These are phyloP conservation scores for Caracal caracal DNA, from an alignment of 2,113 vertebrate species.

Conservation along the genomic window DNA sequence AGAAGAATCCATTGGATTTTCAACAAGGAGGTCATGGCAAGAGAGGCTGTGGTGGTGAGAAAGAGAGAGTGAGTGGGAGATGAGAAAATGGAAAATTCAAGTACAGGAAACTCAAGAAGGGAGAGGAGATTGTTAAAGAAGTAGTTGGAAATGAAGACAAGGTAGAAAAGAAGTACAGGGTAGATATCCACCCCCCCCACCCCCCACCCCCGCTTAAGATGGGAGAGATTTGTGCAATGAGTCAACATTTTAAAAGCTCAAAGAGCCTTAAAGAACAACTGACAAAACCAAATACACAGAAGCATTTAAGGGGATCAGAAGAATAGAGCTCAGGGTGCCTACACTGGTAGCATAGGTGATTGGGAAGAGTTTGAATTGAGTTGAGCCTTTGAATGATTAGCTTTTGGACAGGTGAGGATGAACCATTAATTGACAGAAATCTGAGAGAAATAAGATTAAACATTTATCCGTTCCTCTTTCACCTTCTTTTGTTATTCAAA, in stretches of 20 bases:
- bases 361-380: neutral
- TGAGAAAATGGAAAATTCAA: neutral
- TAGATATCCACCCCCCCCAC: too few species aligned
- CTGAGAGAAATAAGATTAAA: slow-evolving; percentile 29
- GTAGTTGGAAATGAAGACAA: neutral
- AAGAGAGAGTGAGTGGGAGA: neutral
- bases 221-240: neutral
- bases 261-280: neutral
- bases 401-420: neutral
- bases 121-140: neutral
- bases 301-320: neutral
- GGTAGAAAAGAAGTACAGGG: too few species aligned
- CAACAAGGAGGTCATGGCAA: neutral
- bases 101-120: neutral
- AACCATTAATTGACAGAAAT: slow-evolving; percentile 1
- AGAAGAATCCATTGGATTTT: neutral
- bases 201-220: too few species aligned
- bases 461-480: neutral
- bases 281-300: neutral
- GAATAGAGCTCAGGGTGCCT: neutral
- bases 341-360: neutral
- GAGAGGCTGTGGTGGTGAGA: neutral
- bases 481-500: slow-evolving; percentile 35
- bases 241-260: neutral
- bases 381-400: neutral